Conservation (phyloP, 2,113 vertebrate genomes). For the Odobenus rosmarus region DNA sequence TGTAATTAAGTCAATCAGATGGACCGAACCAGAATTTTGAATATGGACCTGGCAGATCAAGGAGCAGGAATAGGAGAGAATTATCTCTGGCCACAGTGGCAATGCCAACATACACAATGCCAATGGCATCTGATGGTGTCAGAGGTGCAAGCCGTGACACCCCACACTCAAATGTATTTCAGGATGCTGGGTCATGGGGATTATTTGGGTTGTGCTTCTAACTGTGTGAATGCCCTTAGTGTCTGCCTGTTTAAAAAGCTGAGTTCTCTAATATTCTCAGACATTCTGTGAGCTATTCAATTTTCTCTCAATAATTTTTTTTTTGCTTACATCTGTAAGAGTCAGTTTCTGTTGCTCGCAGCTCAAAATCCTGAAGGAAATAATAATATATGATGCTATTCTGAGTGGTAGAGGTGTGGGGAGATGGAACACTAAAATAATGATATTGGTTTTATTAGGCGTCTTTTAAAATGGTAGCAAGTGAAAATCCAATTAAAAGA, state of each 20-base stretch:
- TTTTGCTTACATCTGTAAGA: neutral
- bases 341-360: neutral
- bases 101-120: neutral
- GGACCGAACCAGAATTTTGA: neutral
- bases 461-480: neutral
- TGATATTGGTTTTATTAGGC: conserved; percentile 9
- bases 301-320: neutral
- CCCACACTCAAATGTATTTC: accelerated
- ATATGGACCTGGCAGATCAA: neutral
- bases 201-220: neutral
- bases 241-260: neutral
- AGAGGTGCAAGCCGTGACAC: too few relatives aligned
- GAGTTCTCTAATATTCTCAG: neutral
- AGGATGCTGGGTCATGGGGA: neutral
- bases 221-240: neutral
- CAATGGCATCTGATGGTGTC: neutral
- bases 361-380: neutral
- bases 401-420: neutral
- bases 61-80: neutral
- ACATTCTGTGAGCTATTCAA: neutral
- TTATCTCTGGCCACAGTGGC: neutral
- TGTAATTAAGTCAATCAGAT: neutral
- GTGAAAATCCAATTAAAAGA: conserved; percentile 45
- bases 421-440: conserved; percentile 11
- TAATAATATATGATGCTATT: neutral